Percentiles rank a stretch among this genome's conserved stretches.
These are phyloP conservation scores for Eristalis pertinax DNA, from an alignment of 2,888 invertebrate species.

Conservation along the genomic window DNA sequence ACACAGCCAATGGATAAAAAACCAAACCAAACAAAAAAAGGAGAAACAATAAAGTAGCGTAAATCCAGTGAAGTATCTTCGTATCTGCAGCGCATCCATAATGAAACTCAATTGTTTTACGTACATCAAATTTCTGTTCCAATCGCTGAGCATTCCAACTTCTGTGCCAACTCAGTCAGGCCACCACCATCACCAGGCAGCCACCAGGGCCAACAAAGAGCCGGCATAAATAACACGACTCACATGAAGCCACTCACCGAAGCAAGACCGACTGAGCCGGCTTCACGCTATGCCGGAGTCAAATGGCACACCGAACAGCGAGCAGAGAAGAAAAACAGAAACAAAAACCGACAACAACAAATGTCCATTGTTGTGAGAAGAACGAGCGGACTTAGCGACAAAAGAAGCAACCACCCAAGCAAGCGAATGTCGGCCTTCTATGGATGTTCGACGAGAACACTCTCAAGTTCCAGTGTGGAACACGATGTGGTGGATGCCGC, in stretches of 20 bases:
- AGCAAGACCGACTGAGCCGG: constrained; percentile 51
- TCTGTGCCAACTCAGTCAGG: constrained; percentile 17
- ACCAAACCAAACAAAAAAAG: background rate
- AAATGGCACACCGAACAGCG: constrained; percentile 47
- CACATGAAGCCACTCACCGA: constrained; percentile 61
- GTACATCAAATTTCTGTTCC: constrained; percentile 61
- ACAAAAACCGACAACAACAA: constrained; percentile 13
- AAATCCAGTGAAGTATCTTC: constrained; percentile 23
- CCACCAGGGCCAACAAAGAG: constrained; percentile 32
- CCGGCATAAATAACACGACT: constrained; percentile 64
- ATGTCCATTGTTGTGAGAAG: constrained; percentile 39
- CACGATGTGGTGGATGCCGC: background rate
- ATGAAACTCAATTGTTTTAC: constrained; percentile 59
- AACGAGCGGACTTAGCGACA: background rate
- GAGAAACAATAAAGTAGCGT: background rate
- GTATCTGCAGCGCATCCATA: constrained; percentile 54
- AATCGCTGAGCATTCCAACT: constrained; percentile 58
- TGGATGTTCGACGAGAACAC: constrained; percentile 8
- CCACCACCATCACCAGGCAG: constrained; percentile 3
- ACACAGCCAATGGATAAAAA: background rate
- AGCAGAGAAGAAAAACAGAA: constrained; percentile 5
- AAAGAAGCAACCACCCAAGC: constrained; percentile 19
- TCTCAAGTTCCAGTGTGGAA: background rate
- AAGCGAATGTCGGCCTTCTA: background rate
- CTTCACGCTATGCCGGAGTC: constrained; percentile 62